These are phyloP conservation scores for Brachionus angularis DNA, from an alignment of 1,140 invertebrate species.

Conservation along the genomic window DNA sequence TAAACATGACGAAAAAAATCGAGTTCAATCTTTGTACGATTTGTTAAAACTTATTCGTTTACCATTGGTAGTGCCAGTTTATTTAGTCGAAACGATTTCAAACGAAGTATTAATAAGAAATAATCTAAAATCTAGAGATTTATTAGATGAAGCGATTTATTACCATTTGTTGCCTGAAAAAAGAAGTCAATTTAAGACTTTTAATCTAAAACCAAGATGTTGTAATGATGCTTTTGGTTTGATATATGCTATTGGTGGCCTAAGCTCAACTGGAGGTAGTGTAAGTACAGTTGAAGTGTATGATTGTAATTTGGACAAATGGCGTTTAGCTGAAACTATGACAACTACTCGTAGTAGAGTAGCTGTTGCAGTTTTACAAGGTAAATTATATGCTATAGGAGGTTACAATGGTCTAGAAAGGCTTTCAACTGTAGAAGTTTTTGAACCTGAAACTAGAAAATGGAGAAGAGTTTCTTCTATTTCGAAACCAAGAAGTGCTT, in stretches of 20 bases:
- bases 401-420: conserved; percentile 61
- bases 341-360: conserved; percentile 75
- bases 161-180: conserved; percentile 69
- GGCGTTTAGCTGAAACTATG: conserved; percentile 78
- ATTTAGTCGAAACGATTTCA: conserved; percentile 74
- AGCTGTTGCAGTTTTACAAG: conserved; percentile 71
- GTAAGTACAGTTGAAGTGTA: conserved; percentile 80
- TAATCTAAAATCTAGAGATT: conserved; percentile 26
- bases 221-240: conserved; percentile 70
- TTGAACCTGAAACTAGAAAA: conserved; percentile 65
- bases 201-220: conserved; percentile 70
- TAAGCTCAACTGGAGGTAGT: conserved; percentile 78
- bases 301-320: conserved; percentile 69
- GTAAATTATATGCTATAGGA: conserved; percentile 60
- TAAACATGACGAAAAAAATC: conserved; percentile 64
- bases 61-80: conserved; percentile 75
- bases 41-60: conserved; percentile 72
- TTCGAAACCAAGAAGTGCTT: conserved; percentile 48
- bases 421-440: conserved; percentile 61
- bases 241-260: conserved; percentile 80
- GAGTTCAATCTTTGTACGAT: conserved; percentile 66
- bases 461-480: conserved; percentile 61
- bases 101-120: conserved; percentile 71
- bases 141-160: conserved; percentile 3
- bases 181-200: conserved; percentile 68